Base-by-base conservation (phyloP, 2,113 vertebrate species). In the Seriola quinqueradiata region DNA sequence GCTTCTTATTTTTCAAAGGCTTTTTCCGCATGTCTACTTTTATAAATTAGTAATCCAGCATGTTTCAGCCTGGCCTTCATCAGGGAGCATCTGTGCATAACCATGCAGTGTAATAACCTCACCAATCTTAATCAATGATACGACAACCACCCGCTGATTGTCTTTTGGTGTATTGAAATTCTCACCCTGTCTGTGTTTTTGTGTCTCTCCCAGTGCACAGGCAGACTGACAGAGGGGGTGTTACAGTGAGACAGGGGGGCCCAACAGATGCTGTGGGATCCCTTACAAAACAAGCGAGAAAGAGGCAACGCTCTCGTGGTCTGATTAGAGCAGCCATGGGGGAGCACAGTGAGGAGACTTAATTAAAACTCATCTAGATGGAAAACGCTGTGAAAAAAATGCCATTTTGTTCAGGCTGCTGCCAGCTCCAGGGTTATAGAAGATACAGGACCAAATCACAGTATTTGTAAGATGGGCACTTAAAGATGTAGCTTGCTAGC, bases 361-460 rank as follows among this genome's bases (percentile, higher is more conserved):
- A 94, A 95, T 95, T 95, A 94, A 94, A 94, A 94, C 83, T 86
- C 92, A 92, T 93, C 92, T 92, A 83, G 92, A 94, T 93, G 92
- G 92, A 94, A 95, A 94, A 93, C 32, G 71, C 54, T 0, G 68
- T 32, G 77, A 25, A 80, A 79, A 88, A 86, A 83, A 84, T 58
- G 70, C 4, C 76, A 90, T 92, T 92, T 92, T 86, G 86, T 86
- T 80, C 21, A 38, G 57, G 73, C 79, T 86, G 65, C 75, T 73
- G 85, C 80, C 73, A 85, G 79, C 81, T 84, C 28, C 55, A 5
- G 81, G 86, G 76, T 91, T 91, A 75, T 46, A 23, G 74, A 76
- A 84, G 77, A 87, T 82, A 82, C 85, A 83, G 74, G 38, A 81
- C 74, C 86, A 83, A 84, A 89, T 84, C 83, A 79, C 69, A 44